Evolutionary conservation across 2,797 vertebrate genomes (phyloP).

Genomic region (Characodon lateralis): DNA sequence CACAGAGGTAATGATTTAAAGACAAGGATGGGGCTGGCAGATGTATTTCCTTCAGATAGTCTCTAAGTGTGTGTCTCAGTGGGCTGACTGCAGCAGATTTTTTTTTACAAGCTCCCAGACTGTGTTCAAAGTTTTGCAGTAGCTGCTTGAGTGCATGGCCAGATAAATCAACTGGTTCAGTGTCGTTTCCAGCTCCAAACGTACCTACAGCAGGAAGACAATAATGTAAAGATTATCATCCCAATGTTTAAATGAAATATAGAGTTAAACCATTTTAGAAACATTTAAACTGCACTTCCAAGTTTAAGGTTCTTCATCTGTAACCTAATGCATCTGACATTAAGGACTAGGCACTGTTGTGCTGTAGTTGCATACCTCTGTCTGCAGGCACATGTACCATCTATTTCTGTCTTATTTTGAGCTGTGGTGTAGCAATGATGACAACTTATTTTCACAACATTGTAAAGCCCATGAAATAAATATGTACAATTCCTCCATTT

Average conservation of each 20-base stretch:
- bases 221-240: not conserved
- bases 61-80: conserved; percentile 45
- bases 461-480: not conserved
- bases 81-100: conserved; percentile 10
- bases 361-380: not conserved
- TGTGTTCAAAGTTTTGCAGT: conserved; percentile 43
- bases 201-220: conserved; percentile 1
- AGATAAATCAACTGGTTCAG: conserved; percentile 20
- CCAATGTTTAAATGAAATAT: conserved; percentile 23
- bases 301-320: conserved; percentile 32
- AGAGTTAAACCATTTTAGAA: conserved; percentile 35
- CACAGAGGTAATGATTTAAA: conserved; percentile 34
- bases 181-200: conserved; percentile 7
- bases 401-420: not conserved
- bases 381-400: not conserved
- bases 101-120: conserved; percentile 21
- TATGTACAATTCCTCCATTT: not conserved
- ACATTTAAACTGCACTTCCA: conserved; percentile 36
- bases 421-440: not conserved
- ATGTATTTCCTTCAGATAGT: conserved; percentile 38
- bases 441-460: not conserved
- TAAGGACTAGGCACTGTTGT: conserved; percentile 6
- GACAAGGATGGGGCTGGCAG: conserved; percentile 27
- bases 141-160: conserved; percentile 24
- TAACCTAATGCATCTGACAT: conserved; percentile 59